Evolutionary conservation across 2,888 invertebrate genomes (phyloP).

Genomic region (Drosophila setosimentum): DNA sequence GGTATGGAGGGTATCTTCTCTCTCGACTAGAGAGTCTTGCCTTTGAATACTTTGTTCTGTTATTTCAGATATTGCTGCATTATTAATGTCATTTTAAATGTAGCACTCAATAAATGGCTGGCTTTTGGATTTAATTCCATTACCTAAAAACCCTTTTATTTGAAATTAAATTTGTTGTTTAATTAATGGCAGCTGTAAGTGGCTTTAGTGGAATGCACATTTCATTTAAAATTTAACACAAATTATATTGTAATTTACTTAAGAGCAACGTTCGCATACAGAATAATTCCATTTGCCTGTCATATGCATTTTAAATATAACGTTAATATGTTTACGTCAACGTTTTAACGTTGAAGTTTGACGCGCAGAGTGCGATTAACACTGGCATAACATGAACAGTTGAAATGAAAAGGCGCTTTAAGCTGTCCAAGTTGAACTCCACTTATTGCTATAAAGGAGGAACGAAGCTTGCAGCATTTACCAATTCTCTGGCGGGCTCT

Average conservation of each 20-base stretch:
- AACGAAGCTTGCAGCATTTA: constrained; percentile 21
- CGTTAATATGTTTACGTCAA: constrained; percentile 58
- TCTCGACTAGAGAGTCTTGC: neutral
- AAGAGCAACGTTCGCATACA: constrained; percentile 42
- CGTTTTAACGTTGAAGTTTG: constrained; percentile 53
- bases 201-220: constrained; percentile 46
- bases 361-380: constrained; percentile 55
- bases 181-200: constrained; percentile 61
- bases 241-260: constrained; percentile 72
- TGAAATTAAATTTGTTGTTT: constrained; percentile 75
- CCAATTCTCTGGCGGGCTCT: constrained; percentile 47
- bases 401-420: constrained; percentile 41
- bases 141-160: constrained; percentile 69
- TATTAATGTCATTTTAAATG: constrained; percentile 78
- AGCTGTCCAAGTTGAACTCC: neutral
- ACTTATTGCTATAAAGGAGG: neutral
- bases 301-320: constrained; percentile 46
- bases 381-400: constrained; percentile 29
- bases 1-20: neutral
- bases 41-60: constrained; percentile 11
- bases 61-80: constrained; percentile 71
- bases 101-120: constrained; percentile 50
- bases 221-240: constrained; percentile 54
- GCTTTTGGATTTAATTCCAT: constrained; percentile 31
- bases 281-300: constrained; percentile 56